Base-by-base conservation (phyloP, 1,140 invertebrate species). In the Babylonia areolata region DNA sequence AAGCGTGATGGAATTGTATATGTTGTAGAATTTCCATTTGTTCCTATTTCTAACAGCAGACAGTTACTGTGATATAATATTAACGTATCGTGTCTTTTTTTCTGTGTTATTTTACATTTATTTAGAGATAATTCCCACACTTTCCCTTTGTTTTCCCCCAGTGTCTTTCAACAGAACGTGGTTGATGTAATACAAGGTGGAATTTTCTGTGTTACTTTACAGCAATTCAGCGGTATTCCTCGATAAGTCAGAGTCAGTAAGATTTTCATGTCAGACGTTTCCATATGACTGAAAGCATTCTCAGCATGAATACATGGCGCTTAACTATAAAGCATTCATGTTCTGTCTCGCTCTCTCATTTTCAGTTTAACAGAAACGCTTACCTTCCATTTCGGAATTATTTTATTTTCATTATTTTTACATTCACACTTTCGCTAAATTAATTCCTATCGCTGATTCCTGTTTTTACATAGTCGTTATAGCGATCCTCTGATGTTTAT, bases 211-310 rank as follows among this genome's bases (percentile, higher is more conserved):
- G 46, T 51, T 46, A 15, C 15, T 77, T 77, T 40, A 15, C 75
- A 77, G 35, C 35, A 40, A 28, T 77, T 9, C 75, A 40, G 15
- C 75, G 75, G 35, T 77, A 77, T 40, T 77, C 75, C 0, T 39
- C 75, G 35, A 28, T 39, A 35, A 77, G 75, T 77, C 75, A 77
- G 35, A 77, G 75, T 77, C 37, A 77, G 75, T 77, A 77, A 77
- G 75, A 73, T 33, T n/a, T 64, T 64, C 46, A 51, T 64, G 17
- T 64, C 58, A 28, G 20, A 28, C 23, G 15, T 64, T 23, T n/a
- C 12, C 28, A n/a, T 23, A 64, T 28, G 12, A 64, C 15, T 64
- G 58, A 64, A n/a, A 23, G 17, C 5, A 2, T 64, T 64, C 23
- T 64, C 58, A 64, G 58, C 58, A 64, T 64, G 58, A 64, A 23